phyloP scores from a whole-genome alignment of 2,113 vertebrate species.

The Dasypus novemcinctus region DNA sequence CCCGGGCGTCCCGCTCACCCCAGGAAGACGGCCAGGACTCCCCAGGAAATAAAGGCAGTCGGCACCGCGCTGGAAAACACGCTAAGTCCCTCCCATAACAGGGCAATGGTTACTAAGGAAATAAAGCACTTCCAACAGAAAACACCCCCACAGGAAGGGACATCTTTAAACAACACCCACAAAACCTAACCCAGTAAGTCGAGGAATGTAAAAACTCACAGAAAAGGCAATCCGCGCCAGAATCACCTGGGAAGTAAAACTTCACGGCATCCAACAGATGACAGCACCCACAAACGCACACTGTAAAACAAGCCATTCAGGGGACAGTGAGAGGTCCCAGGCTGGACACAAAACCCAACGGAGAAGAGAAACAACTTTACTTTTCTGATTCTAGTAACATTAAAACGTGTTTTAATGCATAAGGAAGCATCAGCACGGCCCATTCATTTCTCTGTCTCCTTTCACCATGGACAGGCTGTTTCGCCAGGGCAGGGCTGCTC shows the following conservation, averaged over 20 bases:
- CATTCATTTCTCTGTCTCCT: slow-evolving; percentile 56
- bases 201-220: background rate
- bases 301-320: background rate
- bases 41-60: slow-evolving; percentile 71
- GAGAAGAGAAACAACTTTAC: slow-evolving; percentile 54
- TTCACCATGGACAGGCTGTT: slow-evolving; percentile 47
- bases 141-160: slow-evolving; percentile 60
- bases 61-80: slow-evolving; percentile 53
- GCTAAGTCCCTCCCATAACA: slow-evolving; percentile 59
- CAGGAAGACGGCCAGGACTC: slow-evolving; percentile 27
- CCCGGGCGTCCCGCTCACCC: background rate
- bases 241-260: slow-evolving; percentile 24
- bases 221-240: background rate
- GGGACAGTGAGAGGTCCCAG: background rate
- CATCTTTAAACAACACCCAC: slow-evolving; percentile 46
- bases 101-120: slow-evolving; percentile 72
- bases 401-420: slow-evolving; percentile 19
- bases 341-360: background rate
- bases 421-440: slow-evolving; percentile 14
- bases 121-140: slow-evolving; percentile 49
- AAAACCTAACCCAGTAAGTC: slow-evolving; percentile 7
- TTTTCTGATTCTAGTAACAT: slow-evolving; percentile 48
- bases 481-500: background rate
- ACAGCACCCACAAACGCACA: background rate
- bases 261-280: background rate